These are phyloP conservation scores for Protophormia terraenovae DNA, from an alignment of 2,888 invertebrate species.

Conservation along the genomic window DNA sequence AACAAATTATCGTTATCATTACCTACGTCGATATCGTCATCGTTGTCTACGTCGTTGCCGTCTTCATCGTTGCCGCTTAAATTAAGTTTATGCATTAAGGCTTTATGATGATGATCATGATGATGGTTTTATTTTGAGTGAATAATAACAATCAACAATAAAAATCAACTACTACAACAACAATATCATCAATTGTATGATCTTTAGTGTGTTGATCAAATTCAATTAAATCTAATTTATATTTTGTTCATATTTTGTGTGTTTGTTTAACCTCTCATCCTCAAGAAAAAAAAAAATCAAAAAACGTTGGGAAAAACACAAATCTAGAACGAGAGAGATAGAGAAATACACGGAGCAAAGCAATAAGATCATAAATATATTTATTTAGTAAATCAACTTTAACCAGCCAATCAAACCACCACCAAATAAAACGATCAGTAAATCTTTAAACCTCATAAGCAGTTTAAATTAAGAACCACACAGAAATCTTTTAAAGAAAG, in stretches of 20 bases:
- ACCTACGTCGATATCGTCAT: conserved; percentile 15
- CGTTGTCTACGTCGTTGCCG: conserved; percentile 32
- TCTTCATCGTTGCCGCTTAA: conserved; percentile 19
- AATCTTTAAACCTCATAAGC: conserved; percentile 2
- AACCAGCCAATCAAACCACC: not conserved
- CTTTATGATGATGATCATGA: conserved; percentile 54
- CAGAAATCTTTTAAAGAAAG: conserved; percentile 9
- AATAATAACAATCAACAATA: conserved; percentile 50
- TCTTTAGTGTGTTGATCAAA: conserved; percentile 71
- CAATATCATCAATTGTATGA: conserved; percentile 20
- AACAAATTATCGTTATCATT: not conserved
- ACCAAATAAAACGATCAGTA: not conserved
- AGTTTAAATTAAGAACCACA: conserved; percentile 1
- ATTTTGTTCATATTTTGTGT: conserved; percentile 54
- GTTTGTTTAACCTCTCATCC: conserved; percentile 55
- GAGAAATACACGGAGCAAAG: not conserved
- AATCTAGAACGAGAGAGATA: not conserved
- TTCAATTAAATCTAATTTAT: conserved; percentile 75
- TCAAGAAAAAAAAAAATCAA: conserved; percentile 12
- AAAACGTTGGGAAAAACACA: not conserved
- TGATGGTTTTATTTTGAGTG: conserved; percentile 49
- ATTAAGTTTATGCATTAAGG: conserved; percentile 38
- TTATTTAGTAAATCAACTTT: not conserved
- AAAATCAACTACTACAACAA: not conserved
- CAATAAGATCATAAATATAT: conserved; percentile 36